Conservation (phyloP, 2,797 vertebrate genomes). For the Chaetophractus vellerosus region DNA sequence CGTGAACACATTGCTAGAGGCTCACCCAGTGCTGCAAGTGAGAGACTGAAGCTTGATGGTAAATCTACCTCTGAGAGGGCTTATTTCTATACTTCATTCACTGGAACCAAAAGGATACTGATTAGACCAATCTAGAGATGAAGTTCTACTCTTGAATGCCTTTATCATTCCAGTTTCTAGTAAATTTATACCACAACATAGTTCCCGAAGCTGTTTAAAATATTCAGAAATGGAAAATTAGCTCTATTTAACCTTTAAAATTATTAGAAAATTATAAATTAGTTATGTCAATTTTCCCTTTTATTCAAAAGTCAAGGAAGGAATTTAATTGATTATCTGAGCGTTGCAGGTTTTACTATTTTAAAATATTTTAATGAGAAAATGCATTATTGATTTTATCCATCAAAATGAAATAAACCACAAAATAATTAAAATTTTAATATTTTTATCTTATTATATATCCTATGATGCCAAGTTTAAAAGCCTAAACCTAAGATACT, state of each 20-base stretch:
- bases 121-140: background rate
- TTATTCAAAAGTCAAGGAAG: background rate
- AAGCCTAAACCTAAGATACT: background rate
- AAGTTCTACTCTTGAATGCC: rapidly evolving
- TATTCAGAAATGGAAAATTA: background rate
- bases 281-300: background rate
- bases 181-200: background rate
- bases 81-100: background rate
- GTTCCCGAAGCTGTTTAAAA: background rate
- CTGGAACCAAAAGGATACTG: background rate
- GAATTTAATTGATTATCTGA: background rate
- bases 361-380: background rate
- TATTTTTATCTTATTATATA: background rate
- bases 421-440: background rate
- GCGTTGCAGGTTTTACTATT: background rate
- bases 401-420: background rate
- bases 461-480: too few species aligned
- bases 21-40: too few species aligned
- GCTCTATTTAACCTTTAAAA: background rate
- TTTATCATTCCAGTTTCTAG: background rate
- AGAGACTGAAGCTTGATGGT: background rate
- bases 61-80: too few species aligned
- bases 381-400: background rate
- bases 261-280: background rate
- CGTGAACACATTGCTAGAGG: too few species aligned